Percentiles rank a stretch among this genome's conserved stretches.
These are phyloP conservation scores for Bradysia coprophila DNA, from an alignment of 1,140 invertebrate species.

Conservation along the genomic window DNA sequence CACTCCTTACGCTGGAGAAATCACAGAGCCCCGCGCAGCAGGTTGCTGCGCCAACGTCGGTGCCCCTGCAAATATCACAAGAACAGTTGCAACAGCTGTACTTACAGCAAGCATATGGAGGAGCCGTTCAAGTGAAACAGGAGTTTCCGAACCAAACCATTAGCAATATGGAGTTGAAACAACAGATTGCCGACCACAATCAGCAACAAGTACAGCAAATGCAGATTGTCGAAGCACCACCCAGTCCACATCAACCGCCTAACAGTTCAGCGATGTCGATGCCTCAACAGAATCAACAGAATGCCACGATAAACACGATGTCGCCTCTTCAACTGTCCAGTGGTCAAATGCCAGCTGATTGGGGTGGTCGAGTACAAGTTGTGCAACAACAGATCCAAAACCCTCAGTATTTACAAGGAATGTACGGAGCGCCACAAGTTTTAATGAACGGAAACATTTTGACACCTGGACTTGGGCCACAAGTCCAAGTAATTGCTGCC, in stretches of 20 bases:
- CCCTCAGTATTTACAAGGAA: constrained; percentile 55
- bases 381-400: constrained; percentile 69
- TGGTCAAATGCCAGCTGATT: constrained; percentile 29
- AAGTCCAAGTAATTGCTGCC: constrained; percentile 48
- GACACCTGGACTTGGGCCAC: constrained; percentile 49
- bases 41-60: constrained; percentile 16
- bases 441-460: constrained; percentile 63
- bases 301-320: constrained; percentile 25
- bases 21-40: constrained; percentile 20
- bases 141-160: constrained; percentile 19
- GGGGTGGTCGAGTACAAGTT: constrained; percentile 43
- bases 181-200: constrained; percentile 22
- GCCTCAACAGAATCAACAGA: constrained; percentile 22
- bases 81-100: constrained; percentile 22
- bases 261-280: constrained; percentile 20
- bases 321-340: constrained; percentile 28
- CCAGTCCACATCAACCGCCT: constrained; percentile 30
- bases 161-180: constrained; percentile 17
- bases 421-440: constrained; percentile 56
- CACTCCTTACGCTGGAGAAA: constrained; percentile 17
- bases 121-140: constrained; percentile 29
- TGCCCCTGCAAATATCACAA: constrained; percentile 19
- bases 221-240: constrained; percentile 19
- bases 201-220: constrained; percentile 26
- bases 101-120: constrained; percentile 19